Conservation (phyloP, 2,113 vertebrate species). For the Pangasianodon gigas region DNA sequence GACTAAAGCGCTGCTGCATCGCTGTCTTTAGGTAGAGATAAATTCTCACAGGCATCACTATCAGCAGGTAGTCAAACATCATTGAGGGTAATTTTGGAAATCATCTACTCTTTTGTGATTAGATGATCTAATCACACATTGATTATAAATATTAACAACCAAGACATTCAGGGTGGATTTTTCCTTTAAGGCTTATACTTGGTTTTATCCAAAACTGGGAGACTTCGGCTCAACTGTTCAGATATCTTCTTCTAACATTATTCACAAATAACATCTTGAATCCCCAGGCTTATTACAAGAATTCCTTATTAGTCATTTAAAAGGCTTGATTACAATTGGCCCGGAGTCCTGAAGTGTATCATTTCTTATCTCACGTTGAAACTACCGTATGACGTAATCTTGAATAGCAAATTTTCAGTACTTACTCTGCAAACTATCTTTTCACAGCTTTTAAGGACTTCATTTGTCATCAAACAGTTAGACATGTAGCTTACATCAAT, state of each 20-base stretch:
- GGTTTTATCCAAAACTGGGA: neutral
- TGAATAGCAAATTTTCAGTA: neutral
- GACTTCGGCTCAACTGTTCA: neutral
- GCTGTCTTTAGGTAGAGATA: neutral
- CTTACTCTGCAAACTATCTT: neutral
- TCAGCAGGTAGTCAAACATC: neutral
- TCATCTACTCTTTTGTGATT: neutral
- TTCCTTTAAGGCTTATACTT: neutral
- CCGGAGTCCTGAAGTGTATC: neutral
- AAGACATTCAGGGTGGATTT: neutral
- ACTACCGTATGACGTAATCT: neutral
- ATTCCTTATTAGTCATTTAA: conserved; percentile 19
- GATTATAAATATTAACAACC: neutral
- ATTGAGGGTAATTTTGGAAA: neutral
- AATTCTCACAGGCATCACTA: neutral
- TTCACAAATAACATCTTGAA: conserved; percentile 14
- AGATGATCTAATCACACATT: neutral
- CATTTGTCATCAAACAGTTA: neutral
- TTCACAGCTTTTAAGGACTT: neutral
- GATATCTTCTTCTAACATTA: neutral
- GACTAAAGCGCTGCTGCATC: neutral
- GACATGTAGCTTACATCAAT: neutral
- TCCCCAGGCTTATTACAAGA: conserved; percentile 29
- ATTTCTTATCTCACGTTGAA: conserved; percentile 14
- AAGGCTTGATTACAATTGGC: conserved; percentile 16